Conservation (phyloP, 2,113 vertebrate species). For the Pseudopipra pipra region DNA sequence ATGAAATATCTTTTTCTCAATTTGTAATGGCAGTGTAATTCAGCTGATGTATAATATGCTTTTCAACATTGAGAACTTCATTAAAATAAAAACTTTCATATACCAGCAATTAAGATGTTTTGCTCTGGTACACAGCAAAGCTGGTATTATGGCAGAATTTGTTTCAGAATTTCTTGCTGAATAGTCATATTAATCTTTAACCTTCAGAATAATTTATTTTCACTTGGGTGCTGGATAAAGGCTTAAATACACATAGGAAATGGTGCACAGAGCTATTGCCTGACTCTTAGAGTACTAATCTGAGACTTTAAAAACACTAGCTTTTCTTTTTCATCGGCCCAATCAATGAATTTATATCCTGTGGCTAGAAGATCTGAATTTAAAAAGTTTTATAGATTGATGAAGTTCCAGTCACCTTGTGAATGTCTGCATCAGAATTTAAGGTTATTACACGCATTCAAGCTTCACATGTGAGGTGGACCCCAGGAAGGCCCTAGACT, state of each 20-base stretch:
- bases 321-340: constrained; percentile 22
- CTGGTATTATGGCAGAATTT: not conserved
- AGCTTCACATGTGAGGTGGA: not conserved
- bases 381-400: not conserved
- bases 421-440: not conserved
- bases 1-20: constrained; percentile 17
- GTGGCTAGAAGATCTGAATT: not conserved
- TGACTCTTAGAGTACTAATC: not conserved
- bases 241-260: not conserved
- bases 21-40: not conserved
- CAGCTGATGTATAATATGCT: not conserved
- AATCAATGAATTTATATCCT: not conserved
- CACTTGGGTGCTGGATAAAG: not conserved
- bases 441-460: not conserved
- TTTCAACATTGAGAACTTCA: not conserved
- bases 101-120: not conserved
- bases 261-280: not conserved
- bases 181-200: not conserved
- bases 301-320: not conserved
- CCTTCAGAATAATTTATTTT: not conserved
- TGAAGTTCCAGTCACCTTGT: not conserved
- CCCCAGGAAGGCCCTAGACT: not conserved
- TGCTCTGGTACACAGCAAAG: not conserved
- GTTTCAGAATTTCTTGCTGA: constrained; percentile 4
- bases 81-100: not conserved